Conservation (phyloP, 1,140 invertebrate species). For the Dendroctonus valens region DNA sequence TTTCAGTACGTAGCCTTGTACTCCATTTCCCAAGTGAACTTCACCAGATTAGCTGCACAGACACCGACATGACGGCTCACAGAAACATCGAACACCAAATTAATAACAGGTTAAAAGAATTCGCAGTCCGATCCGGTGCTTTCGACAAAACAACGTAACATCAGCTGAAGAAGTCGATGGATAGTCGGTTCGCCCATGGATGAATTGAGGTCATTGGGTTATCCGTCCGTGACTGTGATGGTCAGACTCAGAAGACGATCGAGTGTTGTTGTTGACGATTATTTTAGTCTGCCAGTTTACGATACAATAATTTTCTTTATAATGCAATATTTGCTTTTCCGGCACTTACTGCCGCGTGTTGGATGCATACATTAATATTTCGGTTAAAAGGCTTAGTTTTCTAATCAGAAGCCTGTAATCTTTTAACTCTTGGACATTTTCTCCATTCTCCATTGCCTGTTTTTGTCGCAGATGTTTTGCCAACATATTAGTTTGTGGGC, state of each 20-base stretch:
- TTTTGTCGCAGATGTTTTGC: no score
- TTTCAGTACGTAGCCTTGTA: no score
- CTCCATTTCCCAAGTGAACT: not conserved
- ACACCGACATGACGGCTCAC: not conserved
- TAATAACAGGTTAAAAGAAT: not conserved
- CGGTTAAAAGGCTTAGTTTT: no score
- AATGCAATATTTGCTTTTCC: no score
- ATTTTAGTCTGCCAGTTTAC: not conserved
- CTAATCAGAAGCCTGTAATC: no score
- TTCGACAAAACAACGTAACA: constrained; percentile 15
- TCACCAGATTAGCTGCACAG: not conserved
- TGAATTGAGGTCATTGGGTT: constrained; percentile 46
- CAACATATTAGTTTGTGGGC: no score
- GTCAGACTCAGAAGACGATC: constrained; percentile 27
- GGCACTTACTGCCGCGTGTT: no score
- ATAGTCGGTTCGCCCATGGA: constrained; percentile 9
- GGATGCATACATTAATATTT: no score
- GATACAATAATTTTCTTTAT: no score
- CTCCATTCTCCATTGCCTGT: no score
- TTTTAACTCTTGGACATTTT: no score
- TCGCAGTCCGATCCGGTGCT: constrained; percentile 10
- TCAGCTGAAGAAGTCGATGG: constrained; percentile 29
- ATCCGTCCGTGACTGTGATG: constrained; percentile 45
- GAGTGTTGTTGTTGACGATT: constrained; percentile 6
- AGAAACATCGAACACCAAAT: not conserved